Base-by-base conservation (phyloP, 2,113 vertebrate genomes). In the Thalassarche chlororhynchos region DNA sequence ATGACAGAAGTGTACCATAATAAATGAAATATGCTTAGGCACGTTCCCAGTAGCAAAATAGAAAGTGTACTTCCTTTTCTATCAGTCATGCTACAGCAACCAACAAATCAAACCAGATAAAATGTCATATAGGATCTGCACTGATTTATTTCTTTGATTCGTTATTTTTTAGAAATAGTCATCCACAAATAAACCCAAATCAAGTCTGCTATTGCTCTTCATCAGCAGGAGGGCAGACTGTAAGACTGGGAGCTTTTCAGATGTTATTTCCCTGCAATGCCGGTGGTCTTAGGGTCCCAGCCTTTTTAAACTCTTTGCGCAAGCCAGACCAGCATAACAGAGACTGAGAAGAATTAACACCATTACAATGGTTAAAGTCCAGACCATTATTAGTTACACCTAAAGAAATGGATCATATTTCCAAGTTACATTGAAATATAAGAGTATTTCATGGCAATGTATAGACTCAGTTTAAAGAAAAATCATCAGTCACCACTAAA, bases 271-370 rank as follows among this genome's bases (percentile, higher is more conserved):
- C 77, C 66, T 86, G 86, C 85, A 86, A 93, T 83, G 91, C 74
- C 6, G 89, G 96, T 97, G 95, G 93, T 96, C 95, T 94, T 84
- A n/a, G 38, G 80, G 72, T 91, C 82, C 91, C 90, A 82, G 91
- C 36, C 84, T 82, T 93, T 94, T 83, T 64, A 93, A 89, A 89
- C 68, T 51, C 87, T 90, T 66, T 89, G 86, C 2, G 0, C 86
- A 91, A 95, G 61, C 80, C 90, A 97, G 90, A 71, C 29, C 89
- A 88, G 79, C 81, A 32, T 62, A 95, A 88, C 76, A 83, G 87
- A 84, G 89, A 83, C 93, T 95, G 96, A 91, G 89, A 96, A 94
- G 93, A 96, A 97, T 96, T 96, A 96, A 94, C 91, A 93, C 66
- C 91, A 74, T 40, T 83, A 80, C 79, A 93, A 83, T 49, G 60